Evolutionary conservation across 2,113 vertebrate species (phyloP), one percentile per base, ranked within the genome.

Genomic region (Macroglossus sobrinus): DNA sequence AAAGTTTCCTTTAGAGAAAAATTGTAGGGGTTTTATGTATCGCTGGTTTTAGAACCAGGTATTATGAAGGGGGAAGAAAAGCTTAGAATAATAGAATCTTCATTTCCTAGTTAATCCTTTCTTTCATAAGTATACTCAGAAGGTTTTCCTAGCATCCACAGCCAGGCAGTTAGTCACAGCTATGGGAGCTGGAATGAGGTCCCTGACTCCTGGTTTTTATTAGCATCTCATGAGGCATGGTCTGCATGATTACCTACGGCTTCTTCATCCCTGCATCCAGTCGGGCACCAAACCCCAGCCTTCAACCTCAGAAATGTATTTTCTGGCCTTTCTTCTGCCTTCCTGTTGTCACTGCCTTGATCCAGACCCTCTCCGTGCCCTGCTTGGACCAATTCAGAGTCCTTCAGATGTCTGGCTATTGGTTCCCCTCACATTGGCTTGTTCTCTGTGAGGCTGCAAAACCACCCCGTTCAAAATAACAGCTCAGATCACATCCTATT

Each of bases 1-100:
- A 43, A 33, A 63, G 26, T 96, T 89, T 87, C 47, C 64, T 89
- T 89, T 38, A 40, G 30, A 87, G 69, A 80, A 95, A 94, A 71
- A 69, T 79, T 13, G 13, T 64, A 66, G 5, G 15, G 22, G 21
- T 61, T 89, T 90, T 64, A 61, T 12, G 19, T 47, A 28, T 30
- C n/a, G 68, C 12, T 45, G 47, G 40, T 43, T 84, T 92, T 53
- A 81, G 76, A 53, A 64, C 18, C 30, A 69, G 82, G 18, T 40
- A 68, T 45, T 30, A 40, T 33, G 75, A 84, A 84, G 2, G 4
- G 4, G 19, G 43, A 1, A 15, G 12, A 81, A 59, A 45, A 71
- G 50, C 40, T 68, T 68, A 21, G 59, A 94, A 59, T 72, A 57
- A 90, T 47, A 53, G 43, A 84, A 66, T 68, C 13, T 86, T 71